Percentiles rank a stretch among this genome's conserved stretches.
Conservation (phyloP, 92 coral and sea anemone species). For the Blastomussa wellsi region DNA sequence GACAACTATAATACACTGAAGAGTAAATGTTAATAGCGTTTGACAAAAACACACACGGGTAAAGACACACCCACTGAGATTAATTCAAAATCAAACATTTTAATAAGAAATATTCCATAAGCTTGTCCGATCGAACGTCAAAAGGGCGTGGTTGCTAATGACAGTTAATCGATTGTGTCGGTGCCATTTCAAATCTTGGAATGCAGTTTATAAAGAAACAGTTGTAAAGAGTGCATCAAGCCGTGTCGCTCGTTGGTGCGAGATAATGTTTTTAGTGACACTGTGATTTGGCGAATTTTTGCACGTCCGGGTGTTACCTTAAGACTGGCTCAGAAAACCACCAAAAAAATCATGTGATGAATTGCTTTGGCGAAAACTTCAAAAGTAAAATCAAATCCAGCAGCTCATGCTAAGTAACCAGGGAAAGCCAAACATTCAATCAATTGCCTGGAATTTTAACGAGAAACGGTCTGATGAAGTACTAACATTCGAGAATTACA, state of each 20-base stretch:
- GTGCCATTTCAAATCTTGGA: background rate
- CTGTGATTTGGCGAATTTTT: background rate
- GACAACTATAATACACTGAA: background rate
- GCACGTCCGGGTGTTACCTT: background rate
- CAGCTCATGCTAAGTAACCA: background rate
- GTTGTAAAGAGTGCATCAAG: background rate
- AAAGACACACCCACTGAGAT: constrained; percentile 11
- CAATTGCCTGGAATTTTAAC: background rate
- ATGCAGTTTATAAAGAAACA: background rate
- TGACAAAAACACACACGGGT: constrained; percentile 2
- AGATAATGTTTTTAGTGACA: background rate
- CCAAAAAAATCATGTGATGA: background rate
- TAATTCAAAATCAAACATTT: constrained; percentile 22
- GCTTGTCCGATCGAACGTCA: background rate
- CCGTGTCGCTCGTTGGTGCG: background rate
- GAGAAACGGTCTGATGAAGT: background rate
- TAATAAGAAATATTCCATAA: background rate
- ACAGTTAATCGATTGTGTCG: background rate
- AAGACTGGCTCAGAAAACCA: background rate
- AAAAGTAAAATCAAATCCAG: too few relatives aligned
- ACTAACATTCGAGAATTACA: too few relatives aligned
- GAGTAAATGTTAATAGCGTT: background rate
- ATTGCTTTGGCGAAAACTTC: too few relatives aligned
- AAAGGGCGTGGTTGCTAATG: constrained; percentile 1
- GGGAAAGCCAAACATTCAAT: background rate